Conservation (phyloP, 2,113 vertebrate species). For the Danionella cerebrum region DNA sequence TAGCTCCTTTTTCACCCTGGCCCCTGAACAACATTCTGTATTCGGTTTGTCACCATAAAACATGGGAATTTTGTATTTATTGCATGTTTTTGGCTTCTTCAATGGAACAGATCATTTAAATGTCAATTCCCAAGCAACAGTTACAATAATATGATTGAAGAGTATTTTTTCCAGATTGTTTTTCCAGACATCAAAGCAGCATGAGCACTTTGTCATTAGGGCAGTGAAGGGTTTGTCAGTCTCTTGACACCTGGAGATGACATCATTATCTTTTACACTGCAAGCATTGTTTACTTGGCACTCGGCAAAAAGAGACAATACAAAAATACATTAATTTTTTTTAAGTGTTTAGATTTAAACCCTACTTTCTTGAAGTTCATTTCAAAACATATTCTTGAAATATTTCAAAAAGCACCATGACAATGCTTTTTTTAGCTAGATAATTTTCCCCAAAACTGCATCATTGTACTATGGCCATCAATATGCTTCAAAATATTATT, state of each 20-base stretch:
- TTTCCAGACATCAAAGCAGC: slow-evolving; percentile 9
- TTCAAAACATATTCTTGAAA: no score
- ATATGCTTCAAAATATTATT: no score
- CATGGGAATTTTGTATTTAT: background rate
- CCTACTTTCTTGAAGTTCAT: no score
- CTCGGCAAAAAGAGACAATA: slow-evolving; percentile 8
- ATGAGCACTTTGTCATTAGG: slow-evolving; percentile 1
- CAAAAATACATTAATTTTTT: no score
- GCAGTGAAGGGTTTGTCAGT: slow-evolving; percentile 8
- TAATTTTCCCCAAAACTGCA: no score
- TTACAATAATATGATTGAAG: background rate
- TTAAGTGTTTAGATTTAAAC: no score
- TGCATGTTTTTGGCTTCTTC: background rate
- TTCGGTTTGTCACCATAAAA: no score
- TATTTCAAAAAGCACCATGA: no score
- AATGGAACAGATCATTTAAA: slow-evolving; percentile 3
- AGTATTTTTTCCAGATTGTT: slow-evolving; percentile 27
- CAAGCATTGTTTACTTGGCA: background rate
- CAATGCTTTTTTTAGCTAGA: no score
- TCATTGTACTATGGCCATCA: no score
- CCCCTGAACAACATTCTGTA: no score
- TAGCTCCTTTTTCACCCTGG: no score
- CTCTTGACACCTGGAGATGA: slow-evolving; percentile 24
- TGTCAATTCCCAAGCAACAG: slow-evolving; percentile 6
- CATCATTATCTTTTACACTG: slow-evolving; percentile 8